Conservation (phyloP, 2,113 vertebrate genomes). For the Platichthys stellatus region DNA sequence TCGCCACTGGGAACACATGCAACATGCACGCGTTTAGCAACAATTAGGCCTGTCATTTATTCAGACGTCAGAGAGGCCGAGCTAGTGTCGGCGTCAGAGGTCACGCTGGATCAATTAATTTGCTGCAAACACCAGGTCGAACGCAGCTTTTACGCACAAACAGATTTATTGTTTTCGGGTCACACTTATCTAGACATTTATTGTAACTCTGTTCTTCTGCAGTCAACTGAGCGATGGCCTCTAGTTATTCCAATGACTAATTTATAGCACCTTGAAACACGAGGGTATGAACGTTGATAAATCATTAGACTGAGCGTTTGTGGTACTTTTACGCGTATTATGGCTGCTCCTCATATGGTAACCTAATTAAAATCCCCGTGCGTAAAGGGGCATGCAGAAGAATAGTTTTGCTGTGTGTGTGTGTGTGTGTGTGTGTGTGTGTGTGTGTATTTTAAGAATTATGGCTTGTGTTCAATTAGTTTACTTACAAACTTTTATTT, state of each 20-base stretch:
- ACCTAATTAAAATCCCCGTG: too few relatives aligned
- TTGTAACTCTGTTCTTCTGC: neutral
- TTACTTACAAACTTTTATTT: too few relatives aligned
- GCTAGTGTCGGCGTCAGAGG: neutral
- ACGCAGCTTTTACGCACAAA: neutral
- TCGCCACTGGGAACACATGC: slow-evolving; percentile 21
- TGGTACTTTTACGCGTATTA: too few relatives aligned
- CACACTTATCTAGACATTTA: neutral
- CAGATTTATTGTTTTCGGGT: slow-evolving; percentile 28
- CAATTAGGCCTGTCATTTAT: slow-evolving; percentile 42
- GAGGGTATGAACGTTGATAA: neutral
- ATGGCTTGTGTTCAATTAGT: too few relatives aligned
- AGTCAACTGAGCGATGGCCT: slow-evolving; percentile 2
- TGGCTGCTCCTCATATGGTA: too few relatives aligned
- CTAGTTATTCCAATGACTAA: slow-evolving; percentile 29
- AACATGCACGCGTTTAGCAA: slow-evolving; percentile 27
- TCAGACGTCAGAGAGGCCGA: neutral
- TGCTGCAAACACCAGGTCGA: neutral
- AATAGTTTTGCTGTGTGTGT: too few relatives aligned
- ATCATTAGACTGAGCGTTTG: too few relatives aligned
- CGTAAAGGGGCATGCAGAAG: too few relatives aligned
- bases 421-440: too few relatives aligned
- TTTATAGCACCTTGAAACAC: slow-evolving; percentile 19
- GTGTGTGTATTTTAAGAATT: too few relatives aligned
- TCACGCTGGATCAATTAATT: slow-evolving; percentile 2